A percentile compares a stretch with the other conserved stretches of the same genome.
These are phyloP conservation scores for Melanogrammus aeglefinus DNA, from an alignment of 2,797 vertebrate species.

Conservation along the genomic window DNA sequence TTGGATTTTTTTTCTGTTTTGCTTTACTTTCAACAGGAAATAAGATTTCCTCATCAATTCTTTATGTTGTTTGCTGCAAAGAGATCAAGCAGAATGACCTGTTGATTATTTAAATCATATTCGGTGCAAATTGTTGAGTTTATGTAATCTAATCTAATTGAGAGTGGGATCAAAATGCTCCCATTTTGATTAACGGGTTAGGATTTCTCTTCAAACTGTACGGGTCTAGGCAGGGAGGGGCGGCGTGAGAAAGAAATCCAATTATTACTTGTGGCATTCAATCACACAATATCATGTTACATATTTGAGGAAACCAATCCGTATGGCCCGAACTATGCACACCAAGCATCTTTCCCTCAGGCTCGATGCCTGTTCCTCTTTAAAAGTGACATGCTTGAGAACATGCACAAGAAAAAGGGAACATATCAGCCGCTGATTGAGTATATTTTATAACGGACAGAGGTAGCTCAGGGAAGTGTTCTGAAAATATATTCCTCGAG, in stretches of 20 bases:
- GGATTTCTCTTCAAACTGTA: conserved; percentile 69
- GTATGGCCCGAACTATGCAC: not conserved
- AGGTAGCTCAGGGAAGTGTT: not conserved
- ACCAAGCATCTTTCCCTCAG: not conserved
- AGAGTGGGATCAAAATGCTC: conserved; percentile 71
- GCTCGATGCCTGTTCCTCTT: not conserved
- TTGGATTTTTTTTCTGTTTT: conserved; percentile 6
- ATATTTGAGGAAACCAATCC: not conserved
- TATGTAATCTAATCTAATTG: conserved; percentile 71
- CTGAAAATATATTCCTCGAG: not conserved
- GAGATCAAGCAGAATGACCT: conserved; percentile 66
- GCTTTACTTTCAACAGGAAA: conserved; percentile 9
- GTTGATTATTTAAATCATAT: conserved; percentile 66
- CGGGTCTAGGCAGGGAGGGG: conserved; percentile 54
- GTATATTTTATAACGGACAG: not conserved
- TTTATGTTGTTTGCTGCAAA: conserved; percentile 36
- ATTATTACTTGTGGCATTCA: conserved; percentile 69
- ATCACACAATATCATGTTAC: conserved; percentile 62
- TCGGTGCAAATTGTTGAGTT: conserved; percentile 69
- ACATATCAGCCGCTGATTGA: not conserved
- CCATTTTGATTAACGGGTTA: conserved; percentile 73
- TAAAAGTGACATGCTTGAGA: not conserved
- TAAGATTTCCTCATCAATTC: conserved; percentile 17
- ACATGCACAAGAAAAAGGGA: not conserved
- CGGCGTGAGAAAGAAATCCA: conserved; percentile 61